phyloP scores from a whole-genome alignment of 2,113 vertebrate genomes.

The Coturnix japonica region DNA sequence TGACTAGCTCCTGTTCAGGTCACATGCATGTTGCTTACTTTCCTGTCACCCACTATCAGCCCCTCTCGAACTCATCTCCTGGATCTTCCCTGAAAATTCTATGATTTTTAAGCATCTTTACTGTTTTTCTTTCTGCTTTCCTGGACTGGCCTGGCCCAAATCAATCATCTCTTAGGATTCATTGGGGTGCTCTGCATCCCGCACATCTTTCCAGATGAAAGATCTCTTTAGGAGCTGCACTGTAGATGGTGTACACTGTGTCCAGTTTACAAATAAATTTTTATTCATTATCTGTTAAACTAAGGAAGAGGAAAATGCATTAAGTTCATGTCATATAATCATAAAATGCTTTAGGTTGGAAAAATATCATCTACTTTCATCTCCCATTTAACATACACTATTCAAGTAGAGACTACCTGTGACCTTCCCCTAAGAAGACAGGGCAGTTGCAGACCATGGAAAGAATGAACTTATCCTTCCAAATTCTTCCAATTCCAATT shows the following conservation, averaged over 20 bases:
- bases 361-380: too few relatives aligned
- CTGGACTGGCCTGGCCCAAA: background rate
- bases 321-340: background rate
- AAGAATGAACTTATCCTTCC: background rate
- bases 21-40: background rate
- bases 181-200: background rate
- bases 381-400: background rate
- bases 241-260: background rate
- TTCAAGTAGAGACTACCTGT: background rate
- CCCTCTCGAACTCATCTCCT: background rate
- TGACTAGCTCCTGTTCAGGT: background rate
- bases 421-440: background rate
- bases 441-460: background rate
- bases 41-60: background rate
- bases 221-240: background rate
- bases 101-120: background rate
- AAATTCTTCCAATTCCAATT: background rate
- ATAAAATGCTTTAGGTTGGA: too few relatives aligned
- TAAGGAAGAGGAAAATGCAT: background rate
- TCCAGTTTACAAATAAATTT: background rate
- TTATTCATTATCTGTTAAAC: background rate
- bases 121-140: background rate
- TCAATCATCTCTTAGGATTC: background rate
- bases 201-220: background rate
- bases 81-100: background rate